phyloP scores from a whole-genome alignment of 2,113 vertebrate genomes.

The Hydrolagus affinis region DNA sequence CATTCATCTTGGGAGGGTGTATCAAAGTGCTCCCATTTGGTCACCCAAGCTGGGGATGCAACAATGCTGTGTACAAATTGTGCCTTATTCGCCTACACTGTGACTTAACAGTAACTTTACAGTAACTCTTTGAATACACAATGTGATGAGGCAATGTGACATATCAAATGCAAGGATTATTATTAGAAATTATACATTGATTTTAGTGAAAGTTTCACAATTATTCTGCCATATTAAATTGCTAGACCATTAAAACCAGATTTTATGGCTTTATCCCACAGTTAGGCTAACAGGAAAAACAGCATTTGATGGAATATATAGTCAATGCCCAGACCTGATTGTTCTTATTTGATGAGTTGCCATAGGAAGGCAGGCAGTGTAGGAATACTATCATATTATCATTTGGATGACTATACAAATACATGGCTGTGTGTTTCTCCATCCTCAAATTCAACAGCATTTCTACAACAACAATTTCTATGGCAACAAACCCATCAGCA shows the following conservation, averaged over 20 bases:
- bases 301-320: no score
- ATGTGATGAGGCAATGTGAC: no score
- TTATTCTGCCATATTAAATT: background rate
- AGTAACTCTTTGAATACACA: no score
- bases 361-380: background rate
- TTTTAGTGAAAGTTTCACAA: background rate
- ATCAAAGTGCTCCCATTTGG: no score
- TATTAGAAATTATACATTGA: background rate
- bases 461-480: background rate
- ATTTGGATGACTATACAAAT: background rate
- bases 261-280: background rate
- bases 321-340: no score
- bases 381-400: background rate
- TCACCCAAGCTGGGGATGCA: no score
- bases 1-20: no score
- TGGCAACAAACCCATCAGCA: background rate
- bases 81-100: no score
- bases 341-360: no score
- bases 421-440: background rate
- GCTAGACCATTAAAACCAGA: background rate
- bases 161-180: background rate
- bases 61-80: no score
- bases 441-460: background rate
- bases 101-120: no score
- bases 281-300: background rate